These are phyloP conservation scores for Diadema setosum DNA, from an alignment of 35 echinoderm and acorn worm genomes.

Conservation along the genomic window DNA sequence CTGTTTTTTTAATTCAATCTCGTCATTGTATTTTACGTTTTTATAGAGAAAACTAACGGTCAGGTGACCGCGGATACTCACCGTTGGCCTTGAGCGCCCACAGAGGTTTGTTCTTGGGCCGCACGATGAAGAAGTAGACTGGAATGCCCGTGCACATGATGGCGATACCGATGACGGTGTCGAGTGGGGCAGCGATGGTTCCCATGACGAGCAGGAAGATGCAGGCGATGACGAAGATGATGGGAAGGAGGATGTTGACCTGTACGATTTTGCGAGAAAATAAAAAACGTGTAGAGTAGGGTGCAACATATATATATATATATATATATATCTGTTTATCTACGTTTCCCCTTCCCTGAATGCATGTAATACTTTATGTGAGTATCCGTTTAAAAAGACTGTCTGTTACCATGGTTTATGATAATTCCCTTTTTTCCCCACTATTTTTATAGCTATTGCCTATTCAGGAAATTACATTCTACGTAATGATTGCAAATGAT, in stretches of 20 bases:
- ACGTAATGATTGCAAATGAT: too few species aligned
- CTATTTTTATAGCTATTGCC: too few species aligned
- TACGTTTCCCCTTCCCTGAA: neutral
- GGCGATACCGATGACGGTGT: constrained; percentile 80
- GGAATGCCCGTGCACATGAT: constrained; percentile 70
- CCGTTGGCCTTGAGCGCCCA: constrained; percentile 24
- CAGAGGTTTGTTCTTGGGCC: constrained; percentile 33
- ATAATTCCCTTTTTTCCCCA: too few species aligned
- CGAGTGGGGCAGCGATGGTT: constrained; percentile 64
- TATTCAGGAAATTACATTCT: too few species aligned
- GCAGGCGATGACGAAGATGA: constrained; percentile 74
- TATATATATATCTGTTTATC: too few species aligned
- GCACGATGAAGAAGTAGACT: constrained; percentile 78
- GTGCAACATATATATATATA: too few species aligned
- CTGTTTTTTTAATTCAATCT: neutral
- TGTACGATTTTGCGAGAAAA: neutral
- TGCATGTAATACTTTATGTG: neutral
- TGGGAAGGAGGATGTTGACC: constrained; percentile 80
- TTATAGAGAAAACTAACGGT: neutral
- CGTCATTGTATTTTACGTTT: neutral
- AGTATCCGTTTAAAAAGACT: neutral
- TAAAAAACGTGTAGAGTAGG: neutral
- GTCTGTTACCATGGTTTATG: too few species aligned
- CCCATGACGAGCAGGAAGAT: constrained; percentile 66
- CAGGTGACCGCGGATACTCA: neutral